These are phyloP conservation scores for Pseudois nayaur DNA, from an alignment of 2,113 vertebrate genomes.

Conservation along the genomic window DNA sequence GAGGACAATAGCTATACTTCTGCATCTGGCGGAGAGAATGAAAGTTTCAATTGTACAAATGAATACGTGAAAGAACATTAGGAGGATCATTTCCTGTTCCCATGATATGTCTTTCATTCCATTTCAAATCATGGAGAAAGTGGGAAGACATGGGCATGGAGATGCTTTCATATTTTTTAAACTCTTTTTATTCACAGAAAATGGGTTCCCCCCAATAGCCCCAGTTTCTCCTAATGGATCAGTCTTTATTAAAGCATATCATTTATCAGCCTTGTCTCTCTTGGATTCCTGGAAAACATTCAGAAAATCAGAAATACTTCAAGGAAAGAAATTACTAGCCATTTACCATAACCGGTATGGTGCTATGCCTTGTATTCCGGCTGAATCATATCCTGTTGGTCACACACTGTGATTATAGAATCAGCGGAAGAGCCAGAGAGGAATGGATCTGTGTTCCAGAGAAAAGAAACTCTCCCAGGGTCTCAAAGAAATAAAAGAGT, in stretches of 20 bases:
- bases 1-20: neutral
- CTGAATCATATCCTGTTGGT: neutral
- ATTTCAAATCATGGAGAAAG: conserved; percentile 7
- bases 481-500: neutral
- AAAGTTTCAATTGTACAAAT: neutral
- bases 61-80: neutral
- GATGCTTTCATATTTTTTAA: neutral
- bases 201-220: neutral
- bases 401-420: neutral
- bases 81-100: neutral
- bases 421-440: neutral
- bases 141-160: neutral
- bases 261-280: neutral
- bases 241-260: neutral
- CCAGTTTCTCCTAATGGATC: neutral
- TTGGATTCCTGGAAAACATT: neutral
- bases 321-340: neutral
- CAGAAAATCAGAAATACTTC: neutral
- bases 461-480: neutral
- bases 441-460: neutral
- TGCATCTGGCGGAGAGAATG: conserved; percentile 22
- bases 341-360: neutral
- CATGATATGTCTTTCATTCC: neutral
- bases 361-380: rapidly evolving
- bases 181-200: neutral